Base-by-base conservation (phyloP, 2,113 vertebrate genomes). In the Podiceps cristatus region DNA sequence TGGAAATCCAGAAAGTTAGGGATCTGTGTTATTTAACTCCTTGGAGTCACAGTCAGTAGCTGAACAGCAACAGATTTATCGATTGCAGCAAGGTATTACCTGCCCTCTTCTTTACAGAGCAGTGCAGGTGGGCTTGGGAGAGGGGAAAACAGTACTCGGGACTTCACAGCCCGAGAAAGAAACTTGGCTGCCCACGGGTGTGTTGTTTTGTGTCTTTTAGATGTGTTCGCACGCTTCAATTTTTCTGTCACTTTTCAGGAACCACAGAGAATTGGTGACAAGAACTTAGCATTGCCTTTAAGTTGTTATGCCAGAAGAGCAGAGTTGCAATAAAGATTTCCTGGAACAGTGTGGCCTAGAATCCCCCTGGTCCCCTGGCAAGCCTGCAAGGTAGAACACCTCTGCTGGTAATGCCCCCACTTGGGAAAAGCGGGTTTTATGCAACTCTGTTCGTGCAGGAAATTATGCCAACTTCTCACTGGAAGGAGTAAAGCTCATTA, bases 401-500 rank as follows among this genome's bases (percentile, higher is more conserved):
- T 50, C 67, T 86, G 63, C 58, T 58, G 91, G 6, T 11, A 63
- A 29, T 3, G 29, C 77, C 77, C 35, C 1, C 42, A 42, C 2
- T 60, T 81, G 62, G 80, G 12, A 68, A 67, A 67, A 81, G 42
- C 0, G 25, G 23, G 47, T 1, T 59, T 94, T 89, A 55, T 64
- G 87, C 74, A 81, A 71, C 73, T 33, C 56, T 50, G 44, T 27
- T 37, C 23, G 2, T 8, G 67, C 35, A 69, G 44, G 45, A 76
- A 72, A 75, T 17, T 6, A 33, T 56, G 62, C 74, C 74, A 12
- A 4, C 53, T 68, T 79, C 66, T 85, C 37, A 52, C 52, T 82
- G 85, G 68, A 35, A 72, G 66, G 67, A 93, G 81, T 35, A 93
- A 95, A 97, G 93, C 96, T 92, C 74, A 66, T 96, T 90, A 76